Evolutionary conservation across 2,113 vertebrate species (phyloP).

Genomic region (Malurus cyaneus): DNA sequence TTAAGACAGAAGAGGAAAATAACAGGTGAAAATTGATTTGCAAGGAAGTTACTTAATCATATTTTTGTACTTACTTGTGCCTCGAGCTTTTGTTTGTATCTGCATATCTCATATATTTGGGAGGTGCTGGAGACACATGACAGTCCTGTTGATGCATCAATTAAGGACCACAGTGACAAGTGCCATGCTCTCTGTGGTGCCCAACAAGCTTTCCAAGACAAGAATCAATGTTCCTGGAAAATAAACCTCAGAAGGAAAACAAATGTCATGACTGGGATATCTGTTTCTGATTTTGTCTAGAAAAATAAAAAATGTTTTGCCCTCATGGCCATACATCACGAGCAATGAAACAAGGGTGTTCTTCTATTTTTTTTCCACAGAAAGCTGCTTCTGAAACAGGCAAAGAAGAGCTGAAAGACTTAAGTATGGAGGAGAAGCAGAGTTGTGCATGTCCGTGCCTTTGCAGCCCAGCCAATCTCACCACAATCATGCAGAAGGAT

Average conservation of each 20-base stretch:
- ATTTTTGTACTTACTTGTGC: background rate
- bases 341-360: background rate
- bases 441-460: rapidly evolving
- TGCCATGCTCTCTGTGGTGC: background rate
- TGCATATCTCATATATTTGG: background rate
- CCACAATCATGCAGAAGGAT: background rate
- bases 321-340: background rate
- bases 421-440: background rate
- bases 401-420: background rate
- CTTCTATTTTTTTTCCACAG: background rate
- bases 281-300: background rate
- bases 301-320: background rate
- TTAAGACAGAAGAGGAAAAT: background rate
- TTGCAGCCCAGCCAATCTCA: rapidly evolving
- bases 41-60: background rate
- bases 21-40: slow-evolving; percentile 6
- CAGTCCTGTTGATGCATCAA: background rate
- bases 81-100: background rate
- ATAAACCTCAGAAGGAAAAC: background rate
- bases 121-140: background rate
- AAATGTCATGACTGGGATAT: background rate
- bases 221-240: background rate
- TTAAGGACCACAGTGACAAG: background rate
- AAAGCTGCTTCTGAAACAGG: background rate
- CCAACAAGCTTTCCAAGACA: rapidly evolving